Base-by-base conservation (phyloP, 2,888 invertebrate species). In the Plagiodera versicolora region DNA sequence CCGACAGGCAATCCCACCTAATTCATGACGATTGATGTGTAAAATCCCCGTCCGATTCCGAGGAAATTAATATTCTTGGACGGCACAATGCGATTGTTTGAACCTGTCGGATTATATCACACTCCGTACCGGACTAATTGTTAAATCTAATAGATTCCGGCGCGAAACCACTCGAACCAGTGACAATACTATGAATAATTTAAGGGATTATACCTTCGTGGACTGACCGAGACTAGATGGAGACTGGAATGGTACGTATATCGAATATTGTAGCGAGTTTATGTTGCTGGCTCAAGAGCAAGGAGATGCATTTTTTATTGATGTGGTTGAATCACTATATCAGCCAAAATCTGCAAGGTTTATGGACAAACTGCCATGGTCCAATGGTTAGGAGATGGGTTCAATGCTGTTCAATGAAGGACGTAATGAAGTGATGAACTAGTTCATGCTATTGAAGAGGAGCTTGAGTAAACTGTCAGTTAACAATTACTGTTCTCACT, bases 71-170 rank as follows among this genome's bases (percentile, higher is more conserved):
- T 70, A 67, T 70, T 66, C 67, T 57, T 60, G 53, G 55, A 56
- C 51, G 39, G 14, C 58, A 66, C 64, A 66, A 67, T 65, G 65
- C 63, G 66, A 67, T 63, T 67, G 64, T 63, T 65, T 64, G 67
- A 67, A 63, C 69, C 72, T 65, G 63, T 66, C 65, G 70, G 71
- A 72, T 73, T 68, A 64, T 66, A 63, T 68, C 69, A 64, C 72
- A 67, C 24, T 70, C 72, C 72, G 69, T 67, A 64, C 68, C 64
- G 63, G 66, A 69, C 72, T 72, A 72, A 74, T 74, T 74, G 72
- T 72, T 70, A 70, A 75, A 72, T 73, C 71, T 71, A 73, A 72
- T 74, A 72, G 70, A 72, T 70, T 67, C 66, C 67, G 69, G 69
- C 70, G 70, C 70, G 72, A 70, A 73, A 71, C 71, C 70, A 67